A percentile compares a stretch with the other conserved stretches of the same genome.
Evolutionary conservation across 2,888 invertebrate genomes (phyloP).

Genomic region (Hipparchia sbordonii): DNA sequence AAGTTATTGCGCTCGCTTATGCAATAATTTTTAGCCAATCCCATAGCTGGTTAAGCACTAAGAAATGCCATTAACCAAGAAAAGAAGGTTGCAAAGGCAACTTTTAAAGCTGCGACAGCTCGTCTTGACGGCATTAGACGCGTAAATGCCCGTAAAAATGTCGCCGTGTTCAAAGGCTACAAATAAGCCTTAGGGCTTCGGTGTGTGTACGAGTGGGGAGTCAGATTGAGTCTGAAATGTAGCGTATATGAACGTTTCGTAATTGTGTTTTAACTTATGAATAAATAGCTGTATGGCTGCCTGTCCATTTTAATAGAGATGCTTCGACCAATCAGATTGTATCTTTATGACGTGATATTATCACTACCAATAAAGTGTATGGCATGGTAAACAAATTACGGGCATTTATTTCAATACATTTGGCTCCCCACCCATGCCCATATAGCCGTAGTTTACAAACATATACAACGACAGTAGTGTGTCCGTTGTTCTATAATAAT

Average conservation of each 20-base stretch:
- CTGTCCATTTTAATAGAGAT: neutral
- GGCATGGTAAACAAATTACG: no score
- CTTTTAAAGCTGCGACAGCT: no score
- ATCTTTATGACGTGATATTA: neutral
- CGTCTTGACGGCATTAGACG: neutral
- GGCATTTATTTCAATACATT: no score
- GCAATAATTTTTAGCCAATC: no score
- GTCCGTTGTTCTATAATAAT: constrained; percentile 40
- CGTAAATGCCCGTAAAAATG: neutral
- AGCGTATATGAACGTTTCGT: neutral
- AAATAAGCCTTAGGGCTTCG: neutral
- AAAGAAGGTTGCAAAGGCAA: no score
- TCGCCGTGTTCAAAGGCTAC: neutral
- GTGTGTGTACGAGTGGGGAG: neutral
- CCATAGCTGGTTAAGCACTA: no score
- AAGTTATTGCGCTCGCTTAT: no score
- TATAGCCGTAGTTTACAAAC: constrained; percentile 6
- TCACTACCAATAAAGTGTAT: neutral
- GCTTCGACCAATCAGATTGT: no score
- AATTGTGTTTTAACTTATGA: neutral
- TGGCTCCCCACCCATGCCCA: neutral
- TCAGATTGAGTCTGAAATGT: neutral
- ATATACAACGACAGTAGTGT: constrained; percentile 23
- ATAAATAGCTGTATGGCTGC: neutral
- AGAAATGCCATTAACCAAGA: no score